Conservation (phyloP, 2,888 invertebrate species). For the Trypoxylon attenuatum region DNA sequence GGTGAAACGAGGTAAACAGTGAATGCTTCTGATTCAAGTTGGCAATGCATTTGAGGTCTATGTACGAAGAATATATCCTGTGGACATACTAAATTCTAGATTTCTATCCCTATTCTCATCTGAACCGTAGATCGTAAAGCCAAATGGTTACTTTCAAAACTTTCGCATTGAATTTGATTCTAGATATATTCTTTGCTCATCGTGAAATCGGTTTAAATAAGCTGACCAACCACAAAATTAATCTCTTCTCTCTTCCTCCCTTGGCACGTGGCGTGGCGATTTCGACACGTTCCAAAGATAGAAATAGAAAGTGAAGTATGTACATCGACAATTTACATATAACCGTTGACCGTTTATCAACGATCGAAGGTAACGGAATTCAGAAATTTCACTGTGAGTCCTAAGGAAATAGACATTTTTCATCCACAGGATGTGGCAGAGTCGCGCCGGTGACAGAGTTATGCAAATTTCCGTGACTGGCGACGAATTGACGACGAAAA, state of each 20-base stretch:
- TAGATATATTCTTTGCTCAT: no score
- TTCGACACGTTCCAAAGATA: neutral
- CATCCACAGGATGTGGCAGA: no score
- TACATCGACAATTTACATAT: constrained; percentile 2
- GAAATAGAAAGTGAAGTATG: constrained; percentile 29
- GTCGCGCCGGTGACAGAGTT: constrained; percentile 20
- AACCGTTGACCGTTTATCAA: constrained; percentile 11
- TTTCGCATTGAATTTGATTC: no score
- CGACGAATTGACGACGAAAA: neutral
- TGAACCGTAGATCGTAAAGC: no score
- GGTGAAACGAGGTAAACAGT: constrained; percentile 52
- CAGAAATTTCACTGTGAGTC: constrained; percentile 1
- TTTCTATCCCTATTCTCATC: constrained; percentile 32
- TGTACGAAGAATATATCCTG: constrained; percentile 36
- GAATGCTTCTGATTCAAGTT: constrained; percentile 39
- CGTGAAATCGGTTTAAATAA: no score
- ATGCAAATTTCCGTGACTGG: constrained; percentile 33
- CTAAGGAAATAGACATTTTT: constrained; percentile 24
- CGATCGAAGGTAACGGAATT: constrained; percentile 9
- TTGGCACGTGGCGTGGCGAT: no score
- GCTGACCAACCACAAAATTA: no score
- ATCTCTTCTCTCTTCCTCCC: no score
- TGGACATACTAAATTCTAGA: constrained; percentile 48
- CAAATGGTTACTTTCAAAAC: no score
- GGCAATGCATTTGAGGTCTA: constrained; percentile 36